phyloP scores from a whole-genome alignment of 2,113 vertebrate species.

The crab-eating macaque (Macaca fascicularis) region DNA sequence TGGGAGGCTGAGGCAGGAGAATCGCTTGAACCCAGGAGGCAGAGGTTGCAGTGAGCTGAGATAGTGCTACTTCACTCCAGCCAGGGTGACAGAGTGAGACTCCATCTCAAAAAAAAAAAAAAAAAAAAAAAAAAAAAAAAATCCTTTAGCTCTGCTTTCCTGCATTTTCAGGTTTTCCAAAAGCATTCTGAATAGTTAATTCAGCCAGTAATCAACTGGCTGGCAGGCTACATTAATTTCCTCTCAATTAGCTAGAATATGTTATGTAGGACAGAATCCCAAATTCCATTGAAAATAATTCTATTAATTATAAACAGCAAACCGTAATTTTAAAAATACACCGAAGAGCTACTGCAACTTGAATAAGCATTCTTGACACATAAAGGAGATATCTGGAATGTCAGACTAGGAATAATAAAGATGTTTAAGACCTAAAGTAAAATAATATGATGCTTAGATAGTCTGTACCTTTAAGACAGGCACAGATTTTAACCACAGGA shows the following conservation, averaged over 20 bases:
- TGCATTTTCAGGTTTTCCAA: not conserved
- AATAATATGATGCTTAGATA: not conserved
- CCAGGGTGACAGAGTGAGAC: too few species aligned
- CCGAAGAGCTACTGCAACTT: not conserved
- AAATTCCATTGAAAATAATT: constrained; percentile 7
- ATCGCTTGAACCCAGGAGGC: too few species aligned
- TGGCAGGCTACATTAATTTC: constrained; percentile 44
- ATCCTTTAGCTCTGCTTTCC: not conserved
- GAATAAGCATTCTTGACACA: not conserved
- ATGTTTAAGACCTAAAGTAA: not conserved
- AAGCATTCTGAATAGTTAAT: not conserved
- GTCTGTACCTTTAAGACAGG: not conserved
- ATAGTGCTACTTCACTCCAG: too few species aligned
- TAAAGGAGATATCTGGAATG: not conserved
- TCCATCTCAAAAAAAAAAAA: constrained; percentile 45
- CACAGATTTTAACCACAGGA: not conserved
- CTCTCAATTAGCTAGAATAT: constrained; percentile 14
- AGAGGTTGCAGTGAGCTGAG: too few species aligned
- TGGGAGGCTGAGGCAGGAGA: too few species aligned
- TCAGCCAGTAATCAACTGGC: not conserved
- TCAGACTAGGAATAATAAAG: not conserved
- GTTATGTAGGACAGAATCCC: not conserved
- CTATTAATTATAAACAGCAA: constrained; percentile 6
- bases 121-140: constrained; percentile 65
- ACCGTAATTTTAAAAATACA: not conserved